Base-by-base conservation (phyloP, 2,888 invertebrate species). In the Cheilosia impressa region DNA sequence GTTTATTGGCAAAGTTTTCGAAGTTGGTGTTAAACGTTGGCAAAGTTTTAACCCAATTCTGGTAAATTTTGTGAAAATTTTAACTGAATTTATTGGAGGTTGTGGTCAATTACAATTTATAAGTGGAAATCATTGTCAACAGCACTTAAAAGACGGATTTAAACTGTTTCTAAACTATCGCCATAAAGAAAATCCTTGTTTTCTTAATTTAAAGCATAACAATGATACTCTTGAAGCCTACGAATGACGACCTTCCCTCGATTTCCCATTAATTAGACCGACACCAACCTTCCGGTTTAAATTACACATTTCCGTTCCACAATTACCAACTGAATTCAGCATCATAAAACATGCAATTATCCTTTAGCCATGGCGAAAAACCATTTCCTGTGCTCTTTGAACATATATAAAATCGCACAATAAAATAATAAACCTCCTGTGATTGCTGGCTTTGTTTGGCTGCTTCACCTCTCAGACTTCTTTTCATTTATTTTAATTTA, bases 1-100 rank as follows among this genome's bases (percentile, higher is more conserved):
- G 34, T 10, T 38, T 58, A 58, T 58, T 71, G 60, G n/a, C 4
- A 68, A 68, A 31, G 43, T 68, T 55, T 68, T 43, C 13, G 15
- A 9, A 31, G 45, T 47, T 15, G 31, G 31, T 45, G 55, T 68
- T 24, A 19, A 31, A 31, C 43, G 45, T 31, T 68, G 31, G 5
- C 5, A 31, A 5, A 22, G n/a, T 62, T 62, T 47, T 62, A 19
- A 31, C 47, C 10, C 27, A 17, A 47, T 13, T 62, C 45, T 17
- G 7, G 24, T 2, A 19, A 22, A 24, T 43, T 43, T 15, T 22
- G 9, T 24, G 1, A 41, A 24, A 60, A 27, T 15, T 60, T 27
- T 27, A 24, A n/a, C 27, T 9, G 9, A 24, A 4, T 58, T 58
- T 38, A 22, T 2, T 22, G n/a, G 17, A 41, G 15, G 58, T 17